These are phyloP conservation scores for Pomatorhinus ruficollis DNA, from an alignment of 2,113 vertebrate genomes.

Conservation along the genomic window DNA sequence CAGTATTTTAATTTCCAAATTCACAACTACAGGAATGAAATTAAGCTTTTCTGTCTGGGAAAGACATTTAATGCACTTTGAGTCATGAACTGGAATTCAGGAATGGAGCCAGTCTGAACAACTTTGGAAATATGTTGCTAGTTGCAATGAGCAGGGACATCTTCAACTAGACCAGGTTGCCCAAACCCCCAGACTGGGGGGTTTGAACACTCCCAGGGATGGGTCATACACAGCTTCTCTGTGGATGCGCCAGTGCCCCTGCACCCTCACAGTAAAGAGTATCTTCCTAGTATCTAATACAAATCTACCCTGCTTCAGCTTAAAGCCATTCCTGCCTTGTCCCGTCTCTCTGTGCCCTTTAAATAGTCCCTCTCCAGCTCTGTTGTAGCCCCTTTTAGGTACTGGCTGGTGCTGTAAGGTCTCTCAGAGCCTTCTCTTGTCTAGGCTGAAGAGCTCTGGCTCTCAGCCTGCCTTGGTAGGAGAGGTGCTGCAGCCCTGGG, in stretches of 20 bases:
- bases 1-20: not conserved
- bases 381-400: not conserved
- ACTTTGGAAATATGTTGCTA: not conserved
- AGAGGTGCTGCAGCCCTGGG: not conserved
- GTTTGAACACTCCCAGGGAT: not conserved
- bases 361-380: not conserved
- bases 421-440: not conserved
- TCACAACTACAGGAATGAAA: not conserved
- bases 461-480: not conserved
- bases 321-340: not conserved
- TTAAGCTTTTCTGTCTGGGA: not conserved
- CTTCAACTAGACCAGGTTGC: not conserved
- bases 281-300: not conserved
- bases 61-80: not conserved
- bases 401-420: not conserved
- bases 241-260: not conserved
- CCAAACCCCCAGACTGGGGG: not conserved
- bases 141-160: not conserved
- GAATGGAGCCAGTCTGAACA: not conserved
- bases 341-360: accelerated
- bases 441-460: not conserved
- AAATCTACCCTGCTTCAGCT: not conserved
- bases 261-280: not conserved
- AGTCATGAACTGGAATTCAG: not conserved
- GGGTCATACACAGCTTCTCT: not conserved